Base-by-base conservation (phyloP, 2,888 invertebrate species). In the Xanthia icteritia region DNA sequence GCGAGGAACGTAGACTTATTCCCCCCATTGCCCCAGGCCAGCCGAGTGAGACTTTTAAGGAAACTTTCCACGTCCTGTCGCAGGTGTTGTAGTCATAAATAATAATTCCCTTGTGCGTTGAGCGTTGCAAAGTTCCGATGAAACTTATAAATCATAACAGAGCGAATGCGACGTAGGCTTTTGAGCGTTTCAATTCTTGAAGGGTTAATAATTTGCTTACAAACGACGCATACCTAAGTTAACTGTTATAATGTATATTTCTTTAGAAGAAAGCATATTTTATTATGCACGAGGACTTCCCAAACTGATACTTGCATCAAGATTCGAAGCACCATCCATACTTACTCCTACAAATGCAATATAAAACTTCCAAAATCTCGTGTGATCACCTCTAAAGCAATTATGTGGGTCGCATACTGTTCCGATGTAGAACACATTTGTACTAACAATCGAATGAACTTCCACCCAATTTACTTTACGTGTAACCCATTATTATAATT, bases 1-100 rank as follows among this genome's bases (percentile, higher is more conserved):
- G 96, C 94, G 94, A 96, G 96, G 92, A 95, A 93, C 92, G 94
- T 91, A 94, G 94, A 94, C 93, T 95, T 95, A 95, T 95, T 93
- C 94, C 92, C 93, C 92, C 95, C 95, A 95, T 95, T 95, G 95
- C 93, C 90, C 92, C 86, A 90, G 89, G 85, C 89, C 88, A 89
- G 89, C 87, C 84, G 86, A 90, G 91, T 90, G 91, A 90, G 92
- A 94, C 93, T 94, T 92, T 92, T 91, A 90, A 91, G 90, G 90
- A 92, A 95, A 95, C 92, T 94, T 94, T 92, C 90, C 92, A 92
- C 93, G 91, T 92, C 91, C 90, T 91, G 94, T 93, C 93, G 91
- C 95, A 95, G 95, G 94, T 95, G 95, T 92, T 92, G 87, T 90
- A 89, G 86, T 90, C 87, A 91, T 92, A 92, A 91, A 92, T 92